Conservation (phyloP, 2,797 vertebrate genomes). For the Helostoma temminkii region DNA sequence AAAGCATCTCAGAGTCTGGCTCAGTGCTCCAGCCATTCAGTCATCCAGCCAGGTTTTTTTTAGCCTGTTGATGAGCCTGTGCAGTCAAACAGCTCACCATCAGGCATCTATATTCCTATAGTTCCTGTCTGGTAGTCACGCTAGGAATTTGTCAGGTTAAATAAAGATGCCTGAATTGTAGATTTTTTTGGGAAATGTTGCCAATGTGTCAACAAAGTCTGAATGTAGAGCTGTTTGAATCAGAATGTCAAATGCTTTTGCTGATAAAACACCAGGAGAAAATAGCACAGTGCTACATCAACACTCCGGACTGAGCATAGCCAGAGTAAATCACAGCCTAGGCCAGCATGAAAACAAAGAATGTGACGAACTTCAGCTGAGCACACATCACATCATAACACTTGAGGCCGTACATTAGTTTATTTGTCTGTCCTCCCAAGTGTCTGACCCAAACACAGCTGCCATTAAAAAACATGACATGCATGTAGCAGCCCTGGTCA, state of each 20-base stretch:
- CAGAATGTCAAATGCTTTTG: not conserved
- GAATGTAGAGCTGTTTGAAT: not conserved
- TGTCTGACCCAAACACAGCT: constrained; percentile 51
- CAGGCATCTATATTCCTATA: constrained; percentile 4
- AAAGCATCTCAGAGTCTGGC: not conserved
- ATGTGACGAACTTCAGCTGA: constrained; percentile 1
- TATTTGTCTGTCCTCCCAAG: constrained; percentile 19
- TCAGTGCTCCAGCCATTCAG: not conserved
- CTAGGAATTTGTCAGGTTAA: constrained; percentile 3
- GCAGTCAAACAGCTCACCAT: constrained; percentile 30
- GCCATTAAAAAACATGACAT: constrained; percentile 48
- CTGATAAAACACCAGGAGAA: not conserved
- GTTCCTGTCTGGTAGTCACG: constrained; percentile 21
- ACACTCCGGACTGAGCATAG: not conserved
- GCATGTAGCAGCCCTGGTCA: constrained; percentile 7
- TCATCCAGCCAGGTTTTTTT: constrained; percentile 9
- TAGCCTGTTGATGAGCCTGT: not conserved
- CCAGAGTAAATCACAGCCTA: not conserved
- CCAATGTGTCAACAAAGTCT: constrained; percentile 12
- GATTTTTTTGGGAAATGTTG: constrained; percentile 1
- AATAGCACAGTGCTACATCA: not conserved
- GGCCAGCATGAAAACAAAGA: constrained; percentile 6
- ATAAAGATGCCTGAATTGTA: constrained; percentile 2
- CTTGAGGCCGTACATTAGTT: constrained; percentile 11
- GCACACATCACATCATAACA: not conserved